Evolutionary conservation across 2,888 invertebrate species (phyloP).

Genomic region (Lingula anatina): DNA sequence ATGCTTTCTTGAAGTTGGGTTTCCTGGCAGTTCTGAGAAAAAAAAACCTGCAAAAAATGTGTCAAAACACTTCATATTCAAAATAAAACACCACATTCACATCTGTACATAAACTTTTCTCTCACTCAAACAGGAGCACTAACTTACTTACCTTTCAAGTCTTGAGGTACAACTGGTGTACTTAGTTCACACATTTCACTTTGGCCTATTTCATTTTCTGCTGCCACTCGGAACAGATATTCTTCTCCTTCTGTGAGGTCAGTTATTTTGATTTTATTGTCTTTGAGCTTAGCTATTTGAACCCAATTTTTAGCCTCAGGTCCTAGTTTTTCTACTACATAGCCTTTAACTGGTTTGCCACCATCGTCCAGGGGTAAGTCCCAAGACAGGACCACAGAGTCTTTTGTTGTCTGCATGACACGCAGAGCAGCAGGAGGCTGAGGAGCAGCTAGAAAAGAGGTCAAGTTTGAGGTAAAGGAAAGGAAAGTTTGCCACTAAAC

Average conservation of each 20-base stretch:
- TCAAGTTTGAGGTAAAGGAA: not conserved
- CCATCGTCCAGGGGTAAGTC: slow-evolving; percentile 37
- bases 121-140: no score
- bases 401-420: slow-evolving; percentile 34
- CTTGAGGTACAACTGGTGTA: slow-evolving; percentile 34
- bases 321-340: slow-evolving; percentile 53
- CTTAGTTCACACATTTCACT: slow-evolving; percentile 37
- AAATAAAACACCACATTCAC: no score
- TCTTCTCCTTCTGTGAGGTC: slow-evolving; percentile 46
- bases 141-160: slow-evolving; percentile 24
- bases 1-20: no score
- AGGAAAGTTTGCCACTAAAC: not conserved
- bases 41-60: no score
- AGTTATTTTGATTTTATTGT: slow-evolving; percentile 24
- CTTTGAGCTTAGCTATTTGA: slow-evolving; percentile 28
- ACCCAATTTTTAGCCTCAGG: slow-evolving; percentile 73
- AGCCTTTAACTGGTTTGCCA: slow-evolving; percentile 43
- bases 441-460: slow-evolving; percentile 28
- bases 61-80: no score
- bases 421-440: slow-evolving; percentile 30
- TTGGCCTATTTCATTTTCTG: slow-evolving; percentile 62
- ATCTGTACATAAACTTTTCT: no score
- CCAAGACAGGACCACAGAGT: slow-evolving; percentile 40
- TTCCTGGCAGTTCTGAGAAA: no score
- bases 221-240: slow-evolving; percentile 81